phyloP scores from a whole-genome alignment of 1,140 invertebrate genomes.

The Centruroides sculpturatus region DNA sequence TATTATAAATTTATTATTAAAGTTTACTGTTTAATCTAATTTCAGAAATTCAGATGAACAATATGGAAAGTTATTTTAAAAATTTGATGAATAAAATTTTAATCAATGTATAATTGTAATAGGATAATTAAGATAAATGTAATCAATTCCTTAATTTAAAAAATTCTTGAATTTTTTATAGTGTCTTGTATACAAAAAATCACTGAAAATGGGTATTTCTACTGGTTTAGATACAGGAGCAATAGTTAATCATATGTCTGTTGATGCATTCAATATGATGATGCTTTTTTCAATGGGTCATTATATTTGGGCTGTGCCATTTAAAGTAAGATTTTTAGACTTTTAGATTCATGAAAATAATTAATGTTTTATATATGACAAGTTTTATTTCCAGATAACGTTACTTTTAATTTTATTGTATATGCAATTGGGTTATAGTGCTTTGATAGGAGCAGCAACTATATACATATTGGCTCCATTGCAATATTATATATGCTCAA shows the following conservation, averaged over 20 bases:
- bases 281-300: conserved; percentile 67
- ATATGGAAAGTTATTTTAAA: not conserved
- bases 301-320: conserved; percentile 69
- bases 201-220: conserved; percentile 25
- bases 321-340: conserved; percentile 44
- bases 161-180: conserved; percentile 26
- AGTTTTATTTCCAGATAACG: conserved; percentile 38
- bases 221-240: conserved; percentile 35
- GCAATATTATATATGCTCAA: conserved; percentile 27
- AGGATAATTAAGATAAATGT: not conserved
- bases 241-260: conserved; percentile 65
- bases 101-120: not conserved
- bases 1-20: too few species aligned
- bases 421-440: conserved; percentile 56
- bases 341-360: not conserved
- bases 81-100: not conserved
- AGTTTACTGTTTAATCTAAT: too few species aligned
- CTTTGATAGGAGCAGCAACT: conserved; percentile 51
- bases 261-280: conserved; percentile 68
- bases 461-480: conserved; percentile 26
- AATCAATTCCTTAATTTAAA: not conserved
- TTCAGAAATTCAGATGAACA: too few species aligned
- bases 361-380: not conserved
- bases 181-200: conserved; percentile 49
- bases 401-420: conserved; percentile 58